These are phyloP conservation scores for Lasioglossum malachurum DNA, from an alignment of 2,888 invertebrate genomes.

Conservation along the genomic window DNA sequence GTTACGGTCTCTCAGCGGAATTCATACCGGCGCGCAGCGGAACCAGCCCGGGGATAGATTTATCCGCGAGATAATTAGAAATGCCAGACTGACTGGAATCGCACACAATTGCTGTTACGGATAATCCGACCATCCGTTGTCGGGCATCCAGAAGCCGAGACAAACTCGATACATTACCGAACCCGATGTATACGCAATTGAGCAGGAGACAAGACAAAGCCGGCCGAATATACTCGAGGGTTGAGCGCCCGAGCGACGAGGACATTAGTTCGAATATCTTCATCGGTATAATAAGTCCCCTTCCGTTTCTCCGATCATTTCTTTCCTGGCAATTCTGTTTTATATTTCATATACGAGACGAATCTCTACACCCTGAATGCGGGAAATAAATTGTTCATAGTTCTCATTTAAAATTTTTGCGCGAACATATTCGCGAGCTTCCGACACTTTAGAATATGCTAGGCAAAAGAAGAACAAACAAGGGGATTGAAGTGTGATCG, in stretches of 20 bases:
- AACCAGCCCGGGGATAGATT: conserved; percentile 39
- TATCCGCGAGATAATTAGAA: conserved; percentile 60
- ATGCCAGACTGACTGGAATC: conserved; percentile 49
- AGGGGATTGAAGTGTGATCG: not conserved
- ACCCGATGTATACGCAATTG: conserved; percentile 61
- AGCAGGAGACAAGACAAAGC: conserved; percentile 64
- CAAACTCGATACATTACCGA: conserved; percentile 66
- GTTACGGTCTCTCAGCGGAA: not conserved
- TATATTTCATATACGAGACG: not conserved
- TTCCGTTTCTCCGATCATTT: not conserved
- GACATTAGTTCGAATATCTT: conserved; percentile 47
- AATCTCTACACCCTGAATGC: not conserved
- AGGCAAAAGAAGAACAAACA: not conserved
- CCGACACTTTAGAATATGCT: not conserved
- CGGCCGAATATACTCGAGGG: conserved; percentile 48
- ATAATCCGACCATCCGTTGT: conserved; percentile 64
- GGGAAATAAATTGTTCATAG: not conserved
- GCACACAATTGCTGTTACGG: conserved; percentile 59
- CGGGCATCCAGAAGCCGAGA: conserved; percentile 56
- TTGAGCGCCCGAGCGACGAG: conserved; percentile 19
- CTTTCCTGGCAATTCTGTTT: not conserved
- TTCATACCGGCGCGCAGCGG: conserved; percentile 33
- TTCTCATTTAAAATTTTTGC: not conserved
- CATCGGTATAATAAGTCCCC: not conserved
- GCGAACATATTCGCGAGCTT: not conserved